Evolutionary conservation across 2,888 invertebrate species (phyloP), one percentile per base, ranked within the genome.

Genomic region (Parasteatoda lunata): DNA sequence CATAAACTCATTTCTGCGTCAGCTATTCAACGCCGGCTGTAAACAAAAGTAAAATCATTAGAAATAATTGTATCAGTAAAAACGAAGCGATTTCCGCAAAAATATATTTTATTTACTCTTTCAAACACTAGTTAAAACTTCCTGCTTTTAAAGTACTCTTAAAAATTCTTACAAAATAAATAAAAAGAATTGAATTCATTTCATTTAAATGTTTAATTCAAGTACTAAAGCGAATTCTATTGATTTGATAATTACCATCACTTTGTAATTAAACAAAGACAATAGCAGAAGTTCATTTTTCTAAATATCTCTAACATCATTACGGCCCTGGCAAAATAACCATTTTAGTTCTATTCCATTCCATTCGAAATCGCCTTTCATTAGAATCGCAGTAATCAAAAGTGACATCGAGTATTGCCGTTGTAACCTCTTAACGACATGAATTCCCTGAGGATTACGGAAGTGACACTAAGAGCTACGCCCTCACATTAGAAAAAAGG

Each of bases 341-440:
- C 77, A 66, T 65, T 76, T 76, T 65, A 8, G 45, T 52, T 49
- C 68, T 65, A 68, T 59, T 75, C 59, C 45, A 51, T 59, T 75
- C 59, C 45, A 13, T 64, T 47, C 13, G 9, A 69, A 51, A 64
- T 70, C 78, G n/a, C 48, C 48, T 71, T 79, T 79, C 78, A 79
- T 79, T 79, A 79, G 71, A 79, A 59, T 70, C 48, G 52, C 8
- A 47, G 78, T 77, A 77, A 78, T 69, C 69, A 78, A 78, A 78
- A 69, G 70, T 78, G 78, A 78, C 78, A 78, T 70, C 69, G 78
- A 47, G 49, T 70, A 78, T 78, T 78, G 78, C 78, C 15, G 5
- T 69, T 8, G 54, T 70, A 78, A 70, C 78, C 78, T 78, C 69
- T 70, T 54, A 78, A 70, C 59, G 78, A 70, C 70, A 78, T 66